phyloP scores from a whole-genome alignment of 2,113 vertebrate genomes.

The Cololabis saira region DNA sequence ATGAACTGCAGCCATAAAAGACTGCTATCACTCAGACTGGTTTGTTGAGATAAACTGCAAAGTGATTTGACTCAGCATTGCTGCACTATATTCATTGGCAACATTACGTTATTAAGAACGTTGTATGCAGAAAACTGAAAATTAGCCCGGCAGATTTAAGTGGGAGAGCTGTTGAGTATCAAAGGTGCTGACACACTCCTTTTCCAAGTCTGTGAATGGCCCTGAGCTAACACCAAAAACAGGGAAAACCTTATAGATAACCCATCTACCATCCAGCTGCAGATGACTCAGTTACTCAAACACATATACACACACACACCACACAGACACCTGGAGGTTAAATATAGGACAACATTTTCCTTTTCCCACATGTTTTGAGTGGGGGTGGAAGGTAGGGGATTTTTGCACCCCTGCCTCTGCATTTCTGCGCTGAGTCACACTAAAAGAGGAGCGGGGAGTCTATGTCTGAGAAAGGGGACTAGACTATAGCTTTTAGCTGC shows the following conservation, averaged over 20 bases:
- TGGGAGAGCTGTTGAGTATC: conserved; percentile 23
- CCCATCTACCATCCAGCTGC: conserved; percentile 55
- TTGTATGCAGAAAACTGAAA: conserved; percentile 16
- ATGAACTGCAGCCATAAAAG: conserved; percentile 31
- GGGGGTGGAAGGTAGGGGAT: conserved; percentile 62
- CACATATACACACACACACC: conserved; percentile 30
- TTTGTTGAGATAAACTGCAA: conserved; percentile 55
- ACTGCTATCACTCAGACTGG: conserved; percentile 32
- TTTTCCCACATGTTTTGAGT: conserved; percentile 75
- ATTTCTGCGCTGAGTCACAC: conserved; percentile 59
- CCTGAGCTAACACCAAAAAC: conserved; percentile 13
- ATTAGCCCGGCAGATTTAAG: conserved; percentile 33
- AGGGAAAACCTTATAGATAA: conserved; percentile 42
- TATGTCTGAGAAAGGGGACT: conserved; percentile 39
- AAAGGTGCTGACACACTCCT: conserved; percentile 16
- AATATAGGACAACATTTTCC: conserved; percentile 81
- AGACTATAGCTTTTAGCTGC: conserved; percentile 31
- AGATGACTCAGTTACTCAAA: conserved; percentile 63
- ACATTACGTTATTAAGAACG: conserved; percentile 34
- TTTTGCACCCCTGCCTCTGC: conserved; percentile 78
- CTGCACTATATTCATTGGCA: conserved; percentile 43
- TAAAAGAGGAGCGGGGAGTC: background rate
- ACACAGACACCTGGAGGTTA: conserved; percentile 79
- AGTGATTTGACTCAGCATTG: conserved; percentile 72
- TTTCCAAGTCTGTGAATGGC: conserved; percentile 40